These are phyloP conservation scores for Euwallacea similis DNA, from an alignment of 1,140 invertebrate species.

Conservation along the genomic window DNA sequence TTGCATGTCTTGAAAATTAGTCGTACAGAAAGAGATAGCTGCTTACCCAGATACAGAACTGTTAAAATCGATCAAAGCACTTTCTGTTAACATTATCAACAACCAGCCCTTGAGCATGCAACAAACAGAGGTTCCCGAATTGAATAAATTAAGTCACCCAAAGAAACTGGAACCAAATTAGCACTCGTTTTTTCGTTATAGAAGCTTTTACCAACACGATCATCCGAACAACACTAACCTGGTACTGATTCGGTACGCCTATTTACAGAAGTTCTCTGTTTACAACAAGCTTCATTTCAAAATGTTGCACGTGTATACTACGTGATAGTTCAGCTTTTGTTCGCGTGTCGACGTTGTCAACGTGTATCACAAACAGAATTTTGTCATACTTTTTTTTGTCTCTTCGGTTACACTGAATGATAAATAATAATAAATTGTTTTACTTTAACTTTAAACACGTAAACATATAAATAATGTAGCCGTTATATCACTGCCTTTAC, in stretches of 20 bases:
- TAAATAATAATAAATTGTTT: too few relatives aligned
- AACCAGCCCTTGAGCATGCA: too few relatives aligned
- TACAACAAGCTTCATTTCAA: constrained; percentile 20
- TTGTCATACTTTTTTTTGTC: too few relatives aligned
- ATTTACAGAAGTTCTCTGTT: constrained; percentile 34
- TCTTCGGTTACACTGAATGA: too few relatives aligned
- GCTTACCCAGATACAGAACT: constrained; percentile 26
- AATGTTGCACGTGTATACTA: constrained; percentile 22
- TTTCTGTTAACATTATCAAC: constrained; percentile 27
- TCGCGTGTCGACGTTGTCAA: constrained; percentile 15
- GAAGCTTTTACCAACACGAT: background rate
- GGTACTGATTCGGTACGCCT: constrained; percentile 16
- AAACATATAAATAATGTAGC: too few relatives aligned
- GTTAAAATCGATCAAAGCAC: constrained; percentile 29
- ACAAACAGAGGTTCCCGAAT: too few relatives aligned
- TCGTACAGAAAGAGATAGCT: background rate
- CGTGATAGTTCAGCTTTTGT: constrained; percentile 17
- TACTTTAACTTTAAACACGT: too few relatives aligned
- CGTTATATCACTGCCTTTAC: too few relatives aligned
- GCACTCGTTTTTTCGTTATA: background rate
- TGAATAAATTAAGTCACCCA: too few relatives aligned
- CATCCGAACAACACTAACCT: constrained; percentile 29
- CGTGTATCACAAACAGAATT: background rate
- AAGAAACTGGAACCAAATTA: background rate
- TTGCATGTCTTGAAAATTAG: too few relatives aligned